Evolutionary conservation across 2,888 invertebrate species (phyloP).

Genomic region (Lycia hirtaria): DNA sequence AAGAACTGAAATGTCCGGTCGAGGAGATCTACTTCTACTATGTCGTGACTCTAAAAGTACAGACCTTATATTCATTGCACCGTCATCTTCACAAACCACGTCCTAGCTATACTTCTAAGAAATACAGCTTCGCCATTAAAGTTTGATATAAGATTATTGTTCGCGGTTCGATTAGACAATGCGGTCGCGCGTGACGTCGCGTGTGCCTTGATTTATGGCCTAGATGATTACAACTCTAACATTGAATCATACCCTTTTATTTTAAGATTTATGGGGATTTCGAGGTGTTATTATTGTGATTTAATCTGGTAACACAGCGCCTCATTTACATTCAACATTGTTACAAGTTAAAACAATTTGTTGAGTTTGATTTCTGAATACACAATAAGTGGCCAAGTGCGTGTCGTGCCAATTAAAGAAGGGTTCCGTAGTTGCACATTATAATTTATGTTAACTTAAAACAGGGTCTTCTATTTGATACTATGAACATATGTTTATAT

Average conservation of each 20-base stretch:
- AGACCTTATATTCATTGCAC: too few relatives aligned
- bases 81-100: background rate
- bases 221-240: conserved; percentile 9
- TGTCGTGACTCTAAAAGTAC: too few relatives aligned
- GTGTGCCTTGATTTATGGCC: conserved; percentile 37
- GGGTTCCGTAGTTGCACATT: too few relatives aligned
- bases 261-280: conserved; percentile 6
- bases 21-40: too few relatives aligned
- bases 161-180: conserved; percentile 30
- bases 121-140: conserved; percentile 19
- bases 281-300: background rate
- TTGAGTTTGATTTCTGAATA: background rate
- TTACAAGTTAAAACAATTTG: background rate
- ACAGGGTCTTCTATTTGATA: too few relatives aligned
- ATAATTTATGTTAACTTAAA: too few relatives aligned
- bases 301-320: background rate
- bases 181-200: conserved; percentile 34
- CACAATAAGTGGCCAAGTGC: too few relatives aligned
- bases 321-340: background rate
- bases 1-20: too few relatives aligned
- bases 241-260: conserved; percentile 14
- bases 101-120: background rate
- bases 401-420: too few relatives aligned
- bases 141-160: conserved; percentile 26
- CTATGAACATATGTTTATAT: too few relatives aligned